Conservation (phyloP, 2,888 invertebrate genomes). For the Nemotelus pantherinus region DNA sequence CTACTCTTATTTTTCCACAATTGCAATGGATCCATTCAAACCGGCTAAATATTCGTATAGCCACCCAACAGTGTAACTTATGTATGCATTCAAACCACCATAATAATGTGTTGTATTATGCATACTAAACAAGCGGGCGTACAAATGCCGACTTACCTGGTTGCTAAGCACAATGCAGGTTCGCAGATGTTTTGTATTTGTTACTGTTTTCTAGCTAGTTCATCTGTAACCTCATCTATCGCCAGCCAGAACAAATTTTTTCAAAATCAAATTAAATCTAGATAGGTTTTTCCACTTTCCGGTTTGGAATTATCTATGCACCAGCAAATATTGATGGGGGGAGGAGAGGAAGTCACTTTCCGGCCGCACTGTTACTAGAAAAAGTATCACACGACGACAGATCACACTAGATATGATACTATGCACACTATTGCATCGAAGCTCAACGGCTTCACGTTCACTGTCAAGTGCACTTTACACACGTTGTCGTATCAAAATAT, state of each 20-base stretch:
- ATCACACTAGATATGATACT: background rate
- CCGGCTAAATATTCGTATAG: background rate
- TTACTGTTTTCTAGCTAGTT: background rate
- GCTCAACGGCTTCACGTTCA: slow-evolving; percentile 24
- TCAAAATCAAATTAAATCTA: slow-evolving; percentile 14
- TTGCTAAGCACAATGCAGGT: background rate
- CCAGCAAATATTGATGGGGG: background rate
- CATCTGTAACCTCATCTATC: background rate
- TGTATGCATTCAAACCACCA: background rate
- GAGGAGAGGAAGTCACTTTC: slow-evolving; percentile 34
- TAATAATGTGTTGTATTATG: background rate
- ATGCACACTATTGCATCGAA: background rate
- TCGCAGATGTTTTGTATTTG: background rate
- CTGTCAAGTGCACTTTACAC: slow-evolving; percentile 22
- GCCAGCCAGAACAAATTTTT: background rate
- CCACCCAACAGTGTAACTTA: slow-evolving; percentile 6
- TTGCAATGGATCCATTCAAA: background rate
- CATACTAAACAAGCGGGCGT: background rate
- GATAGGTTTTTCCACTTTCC: slow-evolving; percentile 18
- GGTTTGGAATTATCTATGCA: slow-evolving; percentile 29
- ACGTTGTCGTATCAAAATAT: background rate
- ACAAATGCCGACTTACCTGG: slow-evolving; percentile 6
- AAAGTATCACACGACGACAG: slow-evolving; percentile 26
- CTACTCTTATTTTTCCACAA: background rate
- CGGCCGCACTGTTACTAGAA: slow-evolving; percentile 24